Evolutionary conservation across 2,113 vertebrate genomes (phyloP).

Genomic region (Sceloporus tristichus): DNA sequence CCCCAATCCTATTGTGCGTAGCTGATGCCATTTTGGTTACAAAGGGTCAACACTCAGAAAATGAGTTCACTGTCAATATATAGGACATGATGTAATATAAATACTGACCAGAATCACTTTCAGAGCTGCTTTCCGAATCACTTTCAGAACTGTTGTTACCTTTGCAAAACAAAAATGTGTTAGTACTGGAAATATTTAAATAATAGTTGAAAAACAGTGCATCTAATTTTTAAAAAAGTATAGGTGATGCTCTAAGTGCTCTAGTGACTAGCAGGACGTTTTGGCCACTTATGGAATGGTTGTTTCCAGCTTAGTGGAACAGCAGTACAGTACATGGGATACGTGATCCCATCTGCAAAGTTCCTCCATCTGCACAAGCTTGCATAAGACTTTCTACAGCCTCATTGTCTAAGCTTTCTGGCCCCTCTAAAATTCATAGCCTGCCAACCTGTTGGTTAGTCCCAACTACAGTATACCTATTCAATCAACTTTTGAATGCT

Average conservation of each 20-base stretch:
- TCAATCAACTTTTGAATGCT: too few relatives aligned
- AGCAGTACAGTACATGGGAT: neutral
- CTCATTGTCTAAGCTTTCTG: neutral
- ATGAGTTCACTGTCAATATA: neutral
- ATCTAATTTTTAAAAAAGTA: neutral
- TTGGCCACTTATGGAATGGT: neutral
- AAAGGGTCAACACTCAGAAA: neutral
- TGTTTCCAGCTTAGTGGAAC: neutral
- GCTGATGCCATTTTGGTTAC: neutral
- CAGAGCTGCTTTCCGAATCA: constrained; percentile 47
- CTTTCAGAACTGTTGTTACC: constrained; percentile 44
- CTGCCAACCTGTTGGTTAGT: too few relatives aligned
- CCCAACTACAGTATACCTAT: too few relatives aligned
- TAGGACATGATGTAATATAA: neutral
- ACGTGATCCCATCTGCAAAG: neutral
- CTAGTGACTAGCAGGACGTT: neutral
- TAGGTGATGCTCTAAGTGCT: neutral
- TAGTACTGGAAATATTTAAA: neutral
- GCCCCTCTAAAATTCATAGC: neutral
- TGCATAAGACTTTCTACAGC: neutral
- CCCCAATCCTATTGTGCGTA: too few relatives aligned
- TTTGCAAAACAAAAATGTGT: constrained; percentile 18
- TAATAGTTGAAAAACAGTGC: neutral
- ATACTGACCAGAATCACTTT: constrained; percentile 53
- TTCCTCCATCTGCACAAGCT: neutral